A percentile compares a stretch with the other conserved stretches of the same genome.
Conservation (phyloP, 2,113 vertebrate genomes). For the Capricornis sumatraensis region DNA sequence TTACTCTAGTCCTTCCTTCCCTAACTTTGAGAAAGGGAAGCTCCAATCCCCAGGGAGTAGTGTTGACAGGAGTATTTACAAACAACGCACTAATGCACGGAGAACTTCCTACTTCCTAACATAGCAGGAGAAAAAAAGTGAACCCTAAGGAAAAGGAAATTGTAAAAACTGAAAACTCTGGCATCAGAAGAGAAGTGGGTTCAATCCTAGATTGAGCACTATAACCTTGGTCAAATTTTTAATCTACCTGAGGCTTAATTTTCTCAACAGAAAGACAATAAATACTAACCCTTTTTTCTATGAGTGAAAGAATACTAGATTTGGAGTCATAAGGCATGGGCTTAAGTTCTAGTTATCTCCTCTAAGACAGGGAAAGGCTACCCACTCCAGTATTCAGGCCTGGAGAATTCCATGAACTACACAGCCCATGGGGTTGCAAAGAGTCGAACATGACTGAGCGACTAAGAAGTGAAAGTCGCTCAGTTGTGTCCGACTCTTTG, state of each 20-base stretch:
- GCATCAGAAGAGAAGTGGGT: not conserved
- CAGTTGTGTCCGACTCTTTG: not conserved
- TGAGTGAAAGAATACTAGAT: not conserved
- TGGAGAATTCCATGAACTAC: not conserved
- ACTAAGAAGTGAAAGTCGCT: no score
- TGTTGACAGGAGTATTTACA: not conserved
- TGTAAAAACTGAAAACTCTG: not conserved
- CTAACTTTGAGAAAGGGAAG: not conserved
- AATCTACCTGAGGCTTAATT: not conserved
- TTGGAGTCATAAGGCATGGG: not conserved
- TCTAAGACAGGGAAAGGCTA: not conserved
- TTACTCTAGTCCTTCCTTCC: not conserved
- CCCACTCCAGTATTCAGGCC: not conserved
- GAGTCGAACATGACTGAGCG: rapidly evolving
- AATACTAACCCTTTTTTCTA: not conserved
- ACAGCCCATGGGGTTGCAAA: not conserved
- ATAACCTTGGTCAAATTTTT: not conserved
- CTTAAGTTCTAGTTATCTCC: not conserved
- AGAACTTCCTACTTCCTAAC: not conserved
- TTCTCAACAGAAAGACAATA: not conserved
- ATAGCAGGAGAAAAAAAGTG: not conserved
- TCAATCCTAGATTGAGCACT: not conserved
- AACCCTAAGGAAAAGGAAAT: not conserved
- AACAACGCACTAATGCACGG: not conserved
- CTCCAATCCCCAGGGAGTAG: not conserved